A percentile compares a stretch with the other conserved stretches of the same genome.
These are phyloP conservation scores for Cryptoleucopteryx plumbea DNA, from an alignment of 2,113 vertebrate genomes.

Conservation along the genomic window DNA sequence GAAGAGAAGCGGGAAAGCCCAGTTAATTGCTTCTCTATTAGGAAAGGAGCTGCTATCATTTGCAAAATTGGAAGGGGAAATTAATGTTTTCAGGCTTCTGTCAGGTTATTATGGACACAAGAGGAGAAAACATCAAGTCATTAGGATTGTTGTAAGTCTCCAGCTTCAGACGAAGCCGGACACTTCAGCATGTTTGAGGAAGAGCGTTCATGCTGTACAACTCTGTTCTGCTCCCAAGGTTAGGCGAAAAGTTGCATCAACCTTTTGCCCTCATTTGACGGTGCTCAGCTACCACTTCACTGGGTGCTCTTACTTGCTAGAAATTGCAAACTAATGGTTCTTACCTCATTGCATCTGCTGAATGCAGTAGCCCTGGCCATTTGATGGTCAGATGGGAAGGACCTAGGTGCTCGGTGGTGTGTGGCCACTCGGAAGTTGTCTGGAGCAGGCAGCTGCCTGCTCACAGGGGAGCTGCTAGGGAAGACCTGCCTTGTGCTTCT, in stretches of 20 bases:
- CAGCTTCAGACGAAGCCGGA: neutral
- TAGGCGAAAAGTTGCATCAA: neutral
- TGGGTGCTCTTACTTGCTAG: fast-evolving
- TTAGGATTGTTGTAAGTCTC: neutral
- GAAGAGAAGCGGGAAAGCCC: neutral
- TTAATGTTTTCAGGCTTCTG: neutral
- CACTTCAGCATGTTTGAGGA: neutral
- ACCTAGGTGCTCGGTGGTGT: neutral
- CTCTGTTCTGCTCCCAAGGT: neutral
- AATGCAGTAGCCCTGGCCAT: neutral
- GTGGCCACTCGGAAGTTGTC: neutral
- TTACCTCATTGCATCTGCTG: neutral
- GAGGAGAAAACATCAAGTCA: neutral
- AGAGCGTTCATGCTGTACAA: neutral
- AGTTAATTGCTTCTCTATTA: fast-evolving
- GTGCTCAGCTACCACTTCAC: neutral
- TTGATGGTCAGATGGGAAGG: neutral
- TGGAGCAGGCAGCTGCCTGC: neutral
- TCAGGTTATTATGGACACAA: neutral
- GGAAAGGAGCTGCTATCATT: fast-evolving
- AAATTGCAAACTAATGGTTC: neutral
- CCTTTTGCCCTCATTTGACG: neutral
- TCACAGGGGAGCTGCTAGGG: neutral
- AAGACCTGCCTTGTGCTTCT: neutral
- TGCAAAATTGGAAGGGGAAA: neutral